These are phyloP conservation scores for Ailuropoda melanoleuca DNA, from an alignment of 2,113 vertebrate species.

Conservation along the genomic window DNA sequence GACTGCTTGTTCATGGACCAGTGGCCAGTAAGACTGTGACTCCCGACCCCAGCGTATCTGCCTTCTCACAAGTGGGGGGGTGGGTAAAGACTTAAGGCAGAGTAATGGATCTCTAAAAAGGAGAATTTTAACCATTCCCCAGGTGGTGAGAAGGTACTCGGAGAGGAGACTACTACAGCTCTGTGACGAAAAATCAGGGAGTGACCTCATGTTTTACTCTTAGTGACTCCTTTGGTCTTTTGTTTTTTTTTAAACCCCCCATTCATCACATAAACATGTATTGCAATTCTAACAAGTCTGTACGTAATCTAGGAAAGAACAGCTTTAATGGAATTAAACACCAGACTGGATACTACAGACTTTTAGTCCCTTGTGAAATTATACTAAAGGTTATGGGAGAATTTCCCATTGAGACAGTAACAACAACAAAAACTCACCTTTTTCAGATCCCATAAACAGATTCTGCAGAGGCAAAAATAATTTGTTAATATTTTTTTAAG, in stretches of 20 bases:
- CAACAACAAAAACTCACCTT: conserved; percentile 85
- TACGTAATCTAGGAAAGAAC: not conserved
- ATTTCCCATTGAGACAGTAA: not conserved
- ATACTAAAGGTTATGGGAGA: not conserved
- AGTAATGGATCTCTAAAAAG: not conserved
- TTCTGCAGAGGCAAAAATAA: conserved; percentile 85
- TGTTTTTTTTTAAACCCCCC: not conserved
- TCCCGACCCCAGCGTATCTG: not conserved
- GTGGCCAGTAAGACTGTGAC: not conserved
- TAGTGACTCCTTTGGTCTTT: not conserved
- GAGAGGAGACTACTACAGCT: not conserved
- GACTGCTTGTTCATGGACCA: not conserved
- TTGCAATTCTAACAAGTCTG: not conserved
- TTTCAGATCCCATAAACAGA: conserved; percentile 96
- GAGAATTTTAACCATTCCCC: not conserved
- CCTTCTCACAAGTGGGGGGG: not conserved
- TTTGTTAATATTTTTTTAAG: not conserved
- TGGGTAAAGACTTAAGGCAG: not conserved
- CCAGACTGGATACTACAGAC: not conserved
- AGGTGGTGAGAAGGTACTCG: too few species aligned
- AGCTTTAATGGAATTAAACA: not conserved
- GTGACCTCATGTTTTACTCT: not conserved
- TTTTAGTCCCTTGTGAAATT: not conserved
- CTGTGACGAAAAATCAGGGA: not conserved
- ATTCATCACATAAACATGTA: not conserved